Conservation (phyloP, 2,113 vertebrate genomes). For the Ophthalmolycus amberensis region DNA sequence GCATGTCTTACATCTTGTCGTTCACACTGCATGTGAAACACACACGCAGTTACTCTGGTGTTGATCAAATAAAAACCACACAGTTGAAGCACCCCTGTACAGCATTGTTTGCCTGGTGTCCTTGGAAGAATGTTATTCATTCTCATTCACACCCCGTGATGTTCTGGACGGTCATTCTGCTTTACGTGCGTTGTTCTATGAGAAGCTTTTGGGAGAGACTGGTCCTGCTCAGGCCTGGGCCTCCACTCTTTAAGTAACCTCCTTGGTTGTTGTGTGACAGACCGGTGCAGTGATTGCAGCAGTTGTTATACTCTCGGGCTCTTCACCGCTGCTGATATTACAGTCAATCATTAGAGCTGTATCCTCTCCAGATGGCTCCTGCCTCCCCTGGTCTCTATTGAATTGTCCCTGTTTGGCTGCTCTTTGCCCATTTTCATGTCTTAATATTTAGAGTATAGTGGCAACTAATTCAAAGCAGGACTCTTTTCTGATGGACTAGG, state of each 20-base stretch:
- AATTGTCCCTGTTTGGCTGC: slow-evolving; percentile 72
- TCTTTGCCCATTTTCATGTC: slow-evolving; percentile 61
- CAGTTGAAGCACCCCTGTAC: slow-evolving; percentile 1
- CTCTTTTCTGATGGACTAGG: slow-evolving; percentile 17
- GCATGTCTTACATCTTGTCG: neutral
- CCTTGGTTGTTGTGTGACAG: slow-evolving; percentile 40
- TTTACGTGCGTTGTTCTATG: neutral
- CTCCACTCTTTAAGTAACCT: neutral
- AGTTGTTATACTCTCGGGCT: slow-evolving; percentile 47
- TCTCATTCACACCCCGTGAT: neutral
- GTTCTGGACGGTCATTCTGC: neutral
- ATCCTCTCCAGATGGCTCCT: slow-evolving; percentile 81
- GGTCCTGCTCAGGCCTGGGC: neutral
- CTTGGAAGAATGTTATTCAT: slow-evolving; percentile 22
- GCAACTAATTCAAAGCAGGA: slow-evolving; percentile 50
- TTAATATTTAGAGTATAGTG: slow-evolving; percentile 47
- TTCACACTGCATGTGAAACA: neutral
- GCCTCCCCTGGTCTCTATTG: slow-evolving; percentile 64
- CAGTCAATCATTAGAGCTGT: slow-evolving; percentile 71
- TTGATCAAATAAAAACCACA: slow-evolving; percentile 24
- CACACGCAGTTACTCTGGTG: neutral
- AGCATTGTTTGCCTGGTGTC: slow-evolving; percentile 5
- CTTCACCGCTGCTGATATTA: slow-evolving; percentile 68
- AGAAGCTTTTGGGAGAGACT: neutral
- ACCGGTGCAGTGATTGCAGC: slow-evolving; percentile 51